Evolutionary conservation across 92 coral and sea anemone species (phyloP).

Genomic region (Muricea muricata): DNA sequence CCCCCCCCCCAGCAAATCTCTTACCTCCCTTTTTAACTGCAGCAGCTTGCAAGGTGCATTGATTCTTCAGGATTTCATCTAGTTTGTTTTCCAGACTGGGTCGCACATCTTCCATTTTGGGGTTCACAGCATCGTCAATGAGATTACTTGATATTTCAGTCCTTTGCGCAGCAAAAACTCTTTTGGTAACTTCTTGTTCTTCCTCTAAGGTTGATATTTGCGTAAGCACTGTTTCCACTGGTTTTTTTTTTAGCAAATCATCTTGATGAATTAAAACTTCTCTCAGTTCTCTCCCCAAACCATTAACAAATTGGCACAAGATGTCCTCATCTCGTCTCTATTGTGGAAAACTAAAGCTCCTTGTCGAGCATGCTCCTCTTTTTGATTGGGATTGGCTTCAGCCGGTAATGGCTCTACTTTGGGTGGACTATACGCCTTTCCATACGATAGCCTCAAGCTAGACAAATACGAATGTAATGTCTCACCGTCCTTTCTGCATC

Average conservation of each 20-base stretch:
- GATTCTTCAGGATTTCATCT: conserved; percentile 12
- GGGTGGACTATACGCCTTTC: conserved; percentile 59
- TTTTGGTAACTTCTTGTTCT: too few species aligned
- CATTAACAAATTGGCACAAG: conserved; percentile 59
- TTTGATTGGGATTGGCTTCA: conserved; percentile 37
- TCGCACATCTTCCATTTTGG: too few species aligned
- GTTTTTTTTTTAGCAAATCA: conserved; percentile 34
- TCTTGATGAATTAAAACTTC: conserved; percentile 58
- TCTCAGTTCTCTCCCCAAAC: conserved; percentile 47
- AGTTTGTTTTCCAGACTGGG: too few species aligned
- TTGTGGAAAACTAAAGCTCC: conserved; percentile 46
- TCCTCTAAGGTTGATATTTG: too few species aligned
- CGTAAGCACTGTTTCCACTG: neutral
- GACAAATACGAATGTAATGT: conserved; percentile 61
- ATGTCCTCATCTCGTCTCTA: conserved; percentile 53
- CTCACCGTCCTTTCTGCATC: too few species aligned
- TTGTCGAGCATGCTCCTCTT: conserved; percentile 43
- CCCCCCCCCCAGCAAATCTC: neutral
- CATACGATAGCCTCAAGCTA: conserved; percentile 46
- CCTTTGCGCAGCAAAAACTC: too few species aligned
- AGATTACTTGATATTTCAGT: too few species aligned
- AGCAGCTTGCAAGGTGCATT: conserved; percentile 2
- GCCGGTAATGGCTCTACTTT: conserved; percentile 40
- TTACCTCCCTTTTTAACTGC: too few species aligned
- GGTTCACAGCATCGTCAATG: too few species aligned